Base-by-base conservation (phyloP, 30 jellyfish, hydroid and myxozoan genomes). In the Morbakka virulenta region DNA sequence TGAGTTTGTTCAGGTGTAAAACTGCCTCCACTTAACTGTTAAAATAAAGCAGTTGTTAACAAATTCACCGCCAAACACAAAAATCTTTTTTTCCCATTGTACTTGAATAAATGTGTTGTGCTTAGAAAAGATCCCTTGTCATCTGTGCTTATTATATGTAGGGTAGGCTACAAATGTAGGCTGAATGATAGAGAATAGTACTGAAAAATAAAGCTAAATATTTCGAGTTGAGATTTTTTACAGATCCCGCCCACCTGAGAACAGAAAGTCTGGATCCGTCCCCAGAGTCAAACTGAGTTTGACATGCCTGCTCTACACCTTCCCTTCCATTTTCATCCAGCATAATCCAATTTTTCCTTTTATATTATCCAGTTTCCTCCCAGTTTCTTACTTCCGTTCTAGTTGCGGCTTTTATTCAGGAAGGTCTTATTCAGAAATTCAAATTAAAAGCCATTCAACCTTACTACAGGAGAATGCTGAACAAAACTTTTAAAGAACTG, bases 91-190 rank as follows among this genome's bases (percentile, higher is more conserved):
- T 51, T 51, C 67, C 67, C 67, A 51, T 51, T 11, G 67, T 51
- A 20, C 25, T 28, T 51, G 67, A 51, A 51, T 51, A 51, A 51
- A 1, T 11, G 67, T 51, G 67, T 51, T 51, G 67, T 51, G 22
- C 67, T 51, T 51, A 51, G 2, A 51, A 11, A 51, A 11, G 67
- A 51, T 51, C 67, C 11, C 2, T 51, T 51, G 67, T 51, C 67
- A 31, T 51, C 11, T 51, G 4, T 11, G 2, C n/a, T n/a, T n/a
- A 51, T 51, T 20, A 11, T 51, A 51, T 51, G 67, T 51, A 51
- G 67, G 25, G 67, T 51, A 51, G 67, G 67, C 67, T 51, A 51
- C 25, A 51, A 51, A 51, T 51, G 67, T 51, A 51, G 67, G 67
- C 67, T 51, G 67, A 51, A 51, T 51, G 67, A 51, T 51, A 51